Conservation (phyloP, 1,140 invertebrate species). For the Halesus radiatus region DNA sequence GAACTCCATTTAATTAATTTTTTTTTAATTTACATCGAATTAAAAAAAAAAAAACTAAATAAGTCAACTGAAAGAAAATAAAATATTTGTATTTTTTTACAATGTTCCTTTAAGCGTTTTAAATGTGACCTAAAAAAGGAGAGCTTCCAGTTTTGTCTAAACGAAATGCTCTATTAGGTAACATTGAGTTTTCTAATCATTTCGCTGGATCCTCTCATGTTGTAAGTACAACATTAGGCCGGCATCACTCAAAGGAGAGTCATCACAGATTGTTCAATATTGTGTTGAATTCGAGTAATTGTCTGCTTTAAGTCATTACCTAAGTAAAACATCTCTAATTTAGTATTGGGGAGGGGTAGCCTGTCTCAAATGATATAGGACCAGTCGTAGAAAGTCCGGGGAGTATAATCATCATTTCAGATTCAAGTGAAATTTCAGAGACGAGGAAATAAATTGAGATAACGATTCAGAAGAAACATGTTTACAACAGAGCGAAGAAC, state of each 20-base stretch:
- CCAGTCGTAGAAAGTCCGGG: background rate
- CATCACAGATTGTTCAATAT: background rate
- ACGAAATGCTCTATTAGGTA: too few species aligned
- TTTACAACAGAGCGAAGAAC: too few species aligned
- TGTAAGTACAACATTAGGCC: constrained; percentile 13
- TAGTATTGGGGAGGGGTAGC: background rate
- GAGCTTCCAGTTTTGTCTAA: too few species aligned
- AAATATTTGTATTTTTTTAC: too few species aligned
- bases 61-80: too few species aligned
- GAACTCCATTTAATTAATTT: too few species aligned
- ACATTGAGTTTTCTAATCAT: too few species aligned
- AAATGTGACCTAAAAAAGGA: too few species aligned
- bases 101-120: too few species aligned
- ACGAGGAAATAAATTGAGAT: background rate
- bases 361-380: background rate
- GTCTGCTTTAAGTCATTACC: constrained; percentile 12
- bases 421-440: background rate
- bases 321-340: constrained; percentile 23
- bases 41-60: too few species aligned
- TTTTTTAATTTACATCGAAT: too few species aligned
- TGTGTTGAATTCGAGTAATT: constrained; percentile 25
- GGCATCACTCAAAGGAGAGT: constrained; percentile 23
- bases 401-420: background rate
- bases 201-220: background rate
- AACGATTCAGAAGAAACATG: too few species aligned